Evolutionary conservation across 1,140 invertebrate species (phyloP).

Genomic region (Dysdera silvatica): DNA sequence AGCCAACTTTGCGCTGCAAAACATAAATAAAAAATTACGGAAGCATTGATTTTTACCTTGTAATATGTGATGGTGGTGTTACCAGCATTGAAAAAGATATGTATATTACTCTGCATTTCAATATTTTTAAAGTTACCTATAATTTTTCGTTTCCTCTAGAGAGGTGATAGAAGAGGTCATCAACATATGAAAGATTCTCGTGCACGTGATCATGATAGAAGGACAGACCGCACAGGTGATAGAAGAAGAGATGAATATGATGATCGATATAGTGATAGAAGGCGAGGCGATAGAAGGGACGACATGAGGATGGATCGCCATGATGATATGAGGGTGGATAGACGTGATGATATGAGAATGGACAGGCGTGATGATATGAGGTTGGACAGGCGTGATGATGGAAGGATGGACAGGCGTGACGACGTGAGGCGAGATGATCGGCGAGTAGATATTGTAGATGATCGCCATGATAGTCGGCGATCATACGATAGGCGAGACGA

Average conservation of each 20-base stretch:
- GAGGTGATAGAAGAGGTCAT: constrained; percentile 12
- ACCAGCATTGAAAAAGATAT: too few species aligned
- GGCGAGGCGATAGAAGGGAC: not conserved
- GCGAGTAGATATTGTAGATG: constrained; percentile 8
- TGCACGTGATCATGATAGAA: constrained; percentile 12
- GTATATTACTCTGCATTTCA: too few species aligned
- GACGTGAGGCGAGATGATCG: not conserved
- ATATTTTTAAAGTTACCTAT: too few species aligned
- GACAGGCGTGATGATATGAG: too few species aligned
- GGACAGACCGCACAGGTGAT: not conserved
- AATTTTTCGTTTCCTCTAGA: not conserved
- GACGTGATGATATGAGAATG: not conserved
- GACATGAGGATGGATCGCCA: not conserved
- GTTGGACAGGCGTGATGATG: not conserved
- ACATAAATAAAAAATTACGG: too few species aligned
- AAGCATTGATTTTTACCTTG: too few species aligned
- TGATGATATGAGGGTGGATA: not conserved
- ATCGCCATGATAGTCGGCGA: constrained; percentile 8
- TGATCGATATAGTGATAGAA: too few species aligned
- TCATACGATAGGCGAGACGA: not conserved
- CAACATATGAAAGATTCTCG: not conserved
- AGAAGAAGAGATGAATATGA: not conserved
- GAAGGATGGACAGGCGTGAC: not conserved
- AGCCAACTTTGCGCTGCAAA: too few species aligned
- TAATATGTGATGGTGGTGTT: too few species aligned